These are phyloP conservation scores for Athetis lepigone DNA, from an alignment of 2,888 invertebrate species.

Conservation along the genomic window DNA sequence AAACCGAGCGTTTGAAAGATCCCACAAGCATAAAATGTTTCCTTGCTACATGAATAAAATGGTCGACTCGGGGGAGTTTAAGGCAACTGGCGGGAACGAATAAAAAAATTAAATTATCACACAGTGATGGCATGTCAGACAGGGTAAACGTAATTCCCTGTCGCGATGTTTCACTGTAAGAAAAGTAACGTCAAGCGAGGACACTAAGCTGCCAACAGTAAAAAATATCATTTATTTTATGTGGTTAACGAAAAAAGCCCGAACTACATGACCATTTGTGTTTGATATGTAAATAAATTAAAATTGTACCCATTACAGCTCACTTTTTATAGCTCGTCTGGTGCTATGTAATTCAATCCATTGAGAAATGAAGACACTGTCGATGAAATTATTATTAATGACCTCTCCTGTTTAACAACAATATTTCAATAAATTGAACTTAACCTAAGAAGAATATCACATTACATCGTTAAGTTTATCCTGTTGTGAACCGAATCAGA, in stretches of 20 bases:
- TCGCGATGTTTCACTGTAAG: conserved; percentile 21
- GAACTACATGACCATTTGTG: neutral
- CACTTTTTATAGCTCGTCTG: too few species aligned
- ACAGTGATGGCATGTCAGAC: conserved; percentile 22
- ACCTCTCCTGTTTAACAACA: neutral
- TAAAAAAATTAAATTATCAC: conserved; percentile 30
- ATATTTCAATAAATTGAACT: conserved; percentile 22
- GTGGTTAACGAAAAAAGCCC: conserved; percentile 17
- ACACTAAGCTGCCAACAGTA: conserved; percentile 14
- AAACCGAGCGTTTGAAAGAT: conserved; percentile 46
- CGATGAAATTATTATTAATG: conserved; percentile 19
- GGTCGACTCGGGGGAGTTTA: conserved; percentile 15
- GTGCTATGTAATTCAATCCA: too few species aligned
- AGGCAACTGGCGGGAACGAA: conserved; percentile 9
- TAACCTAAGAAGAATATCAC: conserved; percentile 7
- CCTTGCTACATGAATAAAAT: conserved; percentile 25
- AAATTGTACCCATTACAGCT: too few species aligned
- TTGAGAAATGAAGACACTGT: too few species aligned
- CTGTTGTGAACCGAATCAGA: conserved; percentile 8
- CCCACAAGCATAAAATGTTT: conserved; percentile 31
- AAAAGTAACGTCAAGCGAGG: conserved; percentile 5
- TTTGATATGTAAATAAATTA: neutral
- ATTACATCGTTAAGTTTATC: conserved; percentile 32
- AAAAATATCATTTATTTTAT: conserved; percentile 16
- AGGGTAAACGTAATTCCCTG: conserved; percentile 32